Evolutionary conservation across 2,113 vertebrate species (phyloP).

Genomic region (Scopus umbretta): DNA sequence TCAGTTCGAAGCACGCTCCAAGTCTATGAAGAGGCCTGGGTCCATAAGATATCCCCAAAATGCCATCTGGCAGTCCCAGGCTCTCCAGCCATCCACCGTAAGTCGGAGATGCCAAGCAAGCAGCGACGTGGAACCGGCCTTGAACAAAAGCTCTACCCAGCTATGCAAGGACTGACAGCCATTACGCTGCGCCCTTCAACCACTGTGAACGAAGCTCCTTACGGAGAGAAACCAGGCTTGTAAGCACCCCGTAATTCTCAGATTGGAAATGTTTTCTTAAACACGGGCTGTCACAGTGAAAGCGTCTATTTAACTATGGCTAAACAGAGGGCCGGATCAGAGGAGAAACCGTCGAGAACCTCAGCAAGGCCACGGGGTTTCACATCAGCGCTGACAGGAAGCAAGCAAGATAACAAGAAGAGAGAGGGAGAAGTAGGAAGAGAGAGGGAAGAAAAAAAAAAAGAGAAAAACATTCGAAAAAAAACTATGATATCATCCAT

Average conservation of each 20-base stretch:
- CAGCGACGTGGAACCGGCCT: accelerated
- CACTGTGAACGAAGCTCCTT: accelerated
- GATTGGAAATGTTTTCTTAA: background rate
- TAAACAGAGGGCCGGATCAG: background rate
- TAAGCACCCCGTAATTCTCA: background rate
- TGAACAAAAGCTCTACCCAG: background rate
- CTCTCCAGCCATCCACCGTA: background rate
- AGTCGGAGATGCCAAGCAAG: background rate
- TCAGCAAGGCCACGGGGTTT: background rate
- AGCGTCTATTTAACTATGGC: background rate
- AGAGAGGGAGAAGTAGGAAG: slow-evolving; percentile 34
- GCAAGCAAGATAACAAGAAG: slow-evolving; percentile 20
- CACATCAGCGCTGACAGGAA: slow-evolving; percentile 18
- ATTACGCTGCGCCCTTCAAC: no score
- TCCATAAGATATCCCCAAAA: accelerated
- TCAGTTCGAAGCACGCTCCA: background rate
- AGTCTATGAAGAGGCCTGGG: background rate
- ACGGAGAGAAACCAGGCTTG: background rate
- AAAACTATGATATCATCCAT: background rate
- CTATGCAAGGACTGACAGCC: background rate
- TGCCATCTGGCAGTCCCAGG: background rate
- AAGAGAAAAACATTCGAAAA: background rate
- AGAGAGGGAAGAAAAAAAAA: no score
- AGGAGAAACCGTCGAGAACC: background rate
- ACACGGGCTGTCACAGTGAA: background rate